Percentiles rank a stretch among this genome's conserved stretches.
phyloP scores from a whole-genome alignment of 2,797 vertebrate species.

The Eurystomus glaucurus region DNA sequence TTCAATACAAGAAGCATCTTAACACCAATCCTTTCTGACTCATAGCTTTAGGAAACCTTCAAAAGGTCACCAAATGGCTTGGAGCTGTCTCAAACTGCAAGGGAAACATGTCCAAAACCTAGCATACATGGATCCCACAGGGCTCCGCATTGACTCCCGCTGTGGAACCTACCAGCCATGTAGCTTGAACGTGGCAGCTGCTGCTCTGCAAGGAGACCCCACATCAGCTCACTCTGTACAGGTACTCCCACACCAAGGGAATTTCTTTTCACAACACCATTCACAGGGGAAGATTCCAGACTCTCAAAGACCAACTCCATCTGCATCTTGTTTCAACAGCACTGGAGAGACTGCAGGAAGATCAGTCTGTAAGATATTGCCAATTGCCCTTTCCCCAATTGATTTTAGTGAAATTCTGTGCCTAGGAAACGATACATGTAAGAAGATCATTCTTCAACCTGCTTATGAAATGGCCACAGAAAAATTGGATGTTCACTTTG shows the following conservation, averaged over 20 bases:
- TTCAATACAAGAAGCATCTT: too few species aligned
- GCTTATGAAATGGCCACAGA: not conserved
- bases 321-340: not conserved
- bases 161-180: accelerated
- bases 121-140: not conserved
- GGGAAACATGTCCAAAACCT: not conserved
- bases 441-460: conserved; percentile 1
- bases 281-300: not conserved
- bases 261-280: not conserved
- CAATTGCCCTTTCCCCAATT: not conserved
- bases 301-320: not conserved
- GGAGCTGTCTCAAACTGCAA: not conserved
- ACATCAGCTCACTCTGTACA: not conserved
- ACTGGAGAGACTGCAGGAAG: not conserved
- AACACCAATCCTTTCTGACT: not conserved
- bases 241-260: not conserved
- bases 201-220: not conserved
- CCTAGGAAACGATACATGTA: not conserved
- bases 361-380: not conserved
- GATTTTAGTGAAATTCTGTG: not conserved
- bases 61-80: not conserved
- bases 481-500: not conserved
- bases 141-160: not conserved
- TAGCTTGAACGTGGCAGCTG: not conserved
- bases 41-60: not conserved